Evolutionary conservation across 2,888 invertebrate genomes (phyloP).

Genomic region (Autographa gamma): DNA sequence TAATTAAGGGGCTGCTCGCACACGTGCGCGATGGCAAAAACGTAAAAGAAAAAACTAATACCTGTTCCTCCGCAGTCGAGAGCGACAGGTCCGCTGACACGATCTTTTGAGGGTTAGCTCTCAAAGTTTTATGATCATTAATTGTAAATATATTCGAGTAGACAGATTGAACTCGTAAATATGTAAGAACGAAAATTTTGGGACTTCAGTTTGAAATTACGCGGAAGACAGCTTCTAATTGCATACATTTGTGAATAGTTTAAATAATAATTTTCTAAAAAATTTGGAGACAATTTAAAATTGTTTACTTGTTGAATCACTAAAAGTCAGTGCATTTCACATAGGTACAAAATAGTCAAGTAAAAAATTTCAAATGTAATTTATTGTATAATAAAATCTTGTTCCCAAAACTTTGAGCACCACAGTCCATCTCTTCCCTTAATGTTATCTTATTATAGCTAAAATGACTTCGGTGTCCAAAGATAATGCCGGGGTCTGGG

Average conservation of each 20-base stretch:
- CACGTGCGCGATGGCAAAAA: constrained; percentile 87
- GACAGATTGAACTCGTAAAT: not conserved
- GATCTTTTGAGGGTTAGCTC: constrained; percentile 72
- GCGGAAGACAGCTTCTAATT: no score
- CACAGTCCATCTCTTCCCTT: constrained; percentile 75
- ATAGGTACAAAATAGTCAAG: no score
- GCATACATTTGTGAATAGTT: not conserved
- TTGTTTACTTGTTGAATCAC: no score
- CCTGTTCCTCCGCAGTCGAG: constrained; percentile 83
- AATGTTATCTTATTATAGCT: constrained; percentile 89
- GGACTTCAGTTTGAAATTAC: no score
- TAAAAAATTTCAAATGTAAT: no score
- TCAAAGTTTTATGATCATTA: constrained; percentile 70
- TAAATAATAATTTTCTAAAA: not conserved
- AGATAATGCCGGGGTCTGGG: constrained; percentile 85
- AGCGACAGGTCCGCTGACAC: constrained; percentile 88
- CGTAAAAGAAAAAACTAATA: constrained; percentile 84
- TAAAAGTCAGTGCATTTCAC: no score
- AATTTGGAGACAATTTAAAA: not conserved
- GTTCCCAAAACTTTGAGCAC: constrained; percentile 68
- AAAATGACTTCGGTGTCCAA: constrained; percentile 89
- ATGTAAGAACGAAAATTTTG: no score
- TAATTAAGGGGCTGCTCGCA: constrained; percentile 88
- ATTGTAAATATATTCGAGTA: not conserved
- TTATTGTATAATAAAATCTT: constrained; percentile 16